A percentile compares a stretch with the other conserved stretches of the same genome.
Evolutionary conservation across 2,797 vertebrate species (phyloP).

Genomic region (Mormyrops attenuatus): DNA sequence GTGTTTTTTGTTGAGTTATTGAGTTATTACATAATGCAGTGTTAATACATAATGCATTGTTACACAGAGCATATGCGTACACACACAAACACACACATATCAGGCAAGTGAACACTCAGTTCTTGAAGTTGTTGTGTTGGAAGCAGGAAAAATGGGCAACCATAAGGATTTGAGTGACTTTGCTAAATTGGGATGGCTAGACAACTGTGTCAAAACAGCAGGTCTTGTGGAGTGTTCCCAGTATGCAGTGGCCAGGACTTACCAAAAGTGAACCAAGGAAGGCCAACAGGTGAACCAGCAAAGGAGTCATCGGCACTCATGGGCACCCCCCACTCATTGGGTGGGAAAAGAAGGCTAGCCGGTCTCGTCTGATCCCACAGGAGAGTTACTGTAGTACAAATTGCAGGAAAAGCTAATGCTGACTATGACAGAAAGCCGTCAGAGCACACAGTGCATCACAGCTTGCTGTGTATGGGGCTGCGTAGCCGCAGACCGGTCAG

Average conservation of each 20-base stretch:
- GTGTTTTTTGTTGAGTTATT: not conserved
- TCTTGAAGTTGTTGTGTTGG: not conserved
- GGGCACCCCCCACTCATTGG: not conserved
- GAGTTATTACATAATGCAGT: not conserved
- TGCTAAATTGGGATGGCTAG: not conserved
- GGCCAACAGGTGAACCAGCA: not conserved
- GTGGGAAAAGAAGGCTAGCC: not conserved
- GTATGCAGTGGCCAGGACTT: not conserved
- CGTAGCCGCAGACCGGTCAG: not conserved
- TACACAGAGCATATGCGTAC: not conserved
- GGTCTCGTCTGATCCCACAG: not conserved
- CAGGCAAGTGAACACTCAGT: not conserved
- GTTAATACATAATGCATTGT: not conserved
- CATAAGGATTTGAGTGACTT: not conserved
- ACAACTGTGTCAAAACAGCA: not conserved
- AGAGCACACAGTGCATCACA: not conserved
- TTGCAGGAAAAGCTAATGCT: not conserved
- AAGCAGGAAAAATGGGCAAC: not conserved
- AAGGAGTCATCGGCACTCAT: not conserved
- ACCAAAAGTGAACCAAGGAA: not conserved
- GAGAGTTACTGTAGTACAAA: not conserved
- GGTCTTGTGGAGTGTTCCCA: not conserved
- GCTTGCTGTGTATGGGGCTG: not conserved
- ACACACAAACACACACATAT: not conserved
- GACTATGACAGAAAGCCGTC: not conserved